A percentile compares a stretch with the other conserved stretches of the same genome.
phyloP scores from a whole-genome alignment of 2,888 invertebrate species.

The Nipponacmea schrenckii region DNA sequence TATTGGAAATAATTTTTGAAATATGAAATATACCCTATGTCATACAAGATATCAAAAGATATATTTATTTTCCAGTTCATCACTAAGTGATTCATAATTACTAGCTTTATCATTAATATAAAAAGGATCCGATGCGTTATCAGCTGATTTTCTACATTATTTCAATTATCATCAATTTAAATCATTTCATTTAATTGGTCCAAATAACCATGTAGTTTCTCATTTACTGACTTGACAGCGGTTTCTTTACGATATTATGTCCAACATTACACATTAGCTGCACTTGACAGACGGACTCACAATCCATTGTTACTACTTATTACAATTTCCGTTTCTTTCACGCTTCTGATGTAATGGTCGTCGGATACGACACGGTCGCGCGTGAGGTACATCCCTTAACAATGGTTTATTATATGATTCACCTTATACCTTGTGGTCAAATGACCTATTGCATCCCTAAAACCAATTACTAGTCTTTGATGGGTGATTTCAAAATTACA shows the following conservation, averaged over 20 bases:
- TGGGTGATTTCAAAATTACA: neutral
- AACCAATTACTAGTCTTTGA: constrained; percentile 5
- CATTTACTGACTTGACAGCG: no score
- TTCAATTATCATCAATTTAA: neutral
- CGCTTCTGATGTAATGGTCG: neutral
- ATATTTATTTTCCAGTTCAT: no score
- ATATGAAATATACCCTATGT: no score
- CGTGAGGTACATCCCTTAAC: neutral
- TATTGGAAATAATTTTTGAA: no score
- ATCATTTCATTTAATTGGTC: no score
- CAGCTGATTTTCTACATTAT: neutral
- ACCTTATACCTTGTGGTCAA: neutral
- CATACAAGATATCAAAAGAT: no score
- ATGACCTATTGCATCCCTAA: neutral
- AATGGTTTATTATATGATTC: neutral
- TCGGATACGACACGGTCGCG: neutral
- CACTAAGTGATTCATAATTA: no score
- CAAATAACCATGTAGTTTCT: no score
- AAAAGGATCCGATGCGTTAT: neutral
- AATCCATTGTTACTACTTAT: neutral
- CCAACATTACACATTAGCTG: neutral
- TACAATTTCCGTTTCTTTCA: constrained; percentile 5
- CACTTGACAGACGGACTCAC: neutral
- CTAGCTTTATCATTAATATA: no score
- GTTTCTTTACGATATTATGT: neutral